These are phyloP conservation scores for Schlechtendalia chinensis DNA, from an alignment of 1,140 invertebrate genomes.

Conservation along the genomic window DNA sequence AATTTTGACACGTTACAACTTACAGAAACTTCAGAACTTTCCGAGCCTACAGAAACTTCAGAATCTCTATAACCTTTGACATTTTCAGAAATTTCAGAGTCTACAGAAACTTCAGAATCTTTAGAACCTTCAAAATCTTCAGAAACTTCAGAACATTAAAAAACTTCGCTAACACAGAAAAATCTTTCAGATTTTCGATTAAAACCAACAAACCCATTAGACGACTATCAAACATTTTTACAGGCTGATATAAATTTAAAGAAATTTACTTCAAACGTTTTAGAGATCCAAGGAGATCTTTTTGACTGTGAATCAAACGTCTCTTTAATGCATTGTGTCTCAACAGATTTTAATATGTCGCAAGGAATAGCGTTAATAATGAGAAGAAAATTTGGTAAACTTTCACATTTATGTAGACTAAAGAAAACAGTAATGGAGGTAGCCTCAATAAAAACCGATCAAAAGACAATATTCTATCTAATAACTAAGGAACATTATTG, in stretches of 20 bases:
- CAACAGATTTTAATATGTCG: constrained; percentile 6
- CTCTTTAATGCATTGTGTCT: constrained; percentile 14
- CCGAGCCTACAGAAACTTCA: not conserved
- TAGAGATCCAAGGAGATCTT: constrained; percentile 20
- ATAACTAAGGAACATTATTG: constrained; percentile 1
- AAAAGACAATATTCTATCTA: not conserved
- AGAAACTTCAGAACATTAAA: no score
- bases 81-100: not conserved
- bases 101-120: not conserved
- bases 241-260: not conserved
- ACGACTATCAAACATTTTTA: not conserved
- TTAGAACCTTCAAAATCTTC: no score
- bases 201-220: not conserved
- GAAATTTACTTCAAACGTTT: not conserved
- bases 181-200: no score
- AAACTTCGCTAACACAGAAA: no score
- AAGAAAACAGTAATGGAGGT: not conserved
- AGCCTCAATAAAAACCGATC: not conserved
- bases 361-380: not conserved
- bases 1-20: no score
- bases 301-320: not conserved
- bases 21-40: not conserved
- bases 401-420: not conserved
- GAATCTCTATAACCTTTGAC: not conserved
- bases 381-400: no score